phyloP scores from a whole-genome alignment of 2,797 vertebrate genomes.

The Cynopterus sphinx region DNA sequence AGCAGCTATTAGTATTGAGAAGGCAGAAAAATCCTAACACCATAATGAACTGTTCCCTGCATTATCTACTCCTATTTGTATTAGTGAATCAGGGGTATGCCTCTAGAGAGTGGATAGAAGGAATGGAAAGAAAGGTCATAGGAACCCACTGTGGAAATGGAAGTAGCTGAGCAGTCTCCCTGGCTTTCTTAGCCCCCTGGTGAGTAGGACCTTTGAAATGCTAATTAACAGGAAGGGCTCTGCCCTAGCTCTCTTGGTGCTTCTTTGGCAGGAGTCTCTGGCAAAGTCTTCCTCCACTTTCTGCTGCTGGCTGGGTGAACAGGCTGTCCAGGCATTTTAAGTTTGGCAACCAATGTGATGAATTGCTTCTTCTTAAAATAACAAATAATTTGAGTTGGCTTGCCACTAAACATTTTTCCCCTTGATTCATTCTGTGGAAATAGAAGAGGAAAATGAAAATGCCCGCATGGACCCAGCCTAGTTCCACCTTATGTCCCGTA shows the following conservation, averaged over 20 bases:
- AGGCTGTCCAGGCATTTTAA: constrained; percentile 75
- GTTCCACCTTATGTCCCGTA: neutral
- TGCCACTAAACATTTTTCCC: constrained; percentile 9
- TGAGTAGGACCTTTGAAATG: neutral
- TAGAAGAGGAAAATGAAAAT: constrained; percentile 20
- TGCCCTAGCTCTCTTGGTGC: neutral
- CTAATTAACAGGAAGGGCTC: neutral
- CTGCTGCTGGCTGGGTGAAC: constrained; percentile 67
- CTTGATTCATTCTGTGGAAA: constrained; percentile 47
- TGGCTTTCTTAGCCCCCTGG: neutral
- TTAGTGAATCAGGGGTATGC: neutral
- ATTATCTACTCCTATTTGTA: neutral
- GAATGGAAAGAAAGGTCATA: neutral
- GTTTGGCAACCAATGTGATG: constrained; percentile 64
- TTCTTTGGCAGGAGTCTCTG: constrained; percentile 49
- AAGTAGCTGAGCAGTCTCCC: neutral
- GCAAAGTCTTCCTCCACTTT: constrained; percentile 14
- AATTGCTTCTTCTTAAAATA: constrained; percentile 76
- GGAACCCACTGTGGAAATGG: neutral
- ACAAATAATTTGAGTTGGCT: constrained; percentile 67
- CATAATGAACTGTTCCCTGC: neutral
- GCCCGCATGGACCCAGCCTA: neutral
- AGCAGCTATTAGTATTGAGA: neutral
- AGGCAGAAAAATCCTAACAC: neutral
- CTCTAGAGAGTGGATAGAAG: neutral